phyloP scores from a whole-genome alignment of 2,797 vertebrate species.

The Pagetopsis macropterus region DNA sequence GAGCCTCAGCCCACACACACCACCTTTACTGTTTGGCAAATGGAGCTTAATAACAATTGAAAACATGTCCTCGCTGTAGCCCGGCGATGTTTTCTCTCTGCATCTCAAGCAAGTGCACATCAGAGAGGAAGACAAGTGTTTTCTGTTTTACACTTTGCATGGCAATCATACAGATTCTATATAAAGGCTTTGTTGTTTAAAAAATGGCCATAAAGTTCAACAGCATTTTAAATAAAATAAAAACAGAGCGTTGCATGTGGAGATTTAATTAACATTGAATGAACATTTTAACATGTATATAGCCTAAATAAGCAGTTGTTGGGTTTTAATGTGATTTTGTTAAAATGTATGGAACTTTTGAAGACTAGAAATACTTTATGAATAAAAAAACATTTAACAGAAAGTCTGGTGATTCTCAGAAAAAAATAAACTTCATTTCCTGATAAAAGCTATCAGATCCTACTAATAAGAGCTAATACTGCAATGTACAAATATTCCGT shows the following conservation, averaged over 20 bases:
- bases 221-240: conserved; percentile 52
- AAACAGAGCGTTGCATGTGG: conserved; percentile 35
- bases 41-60: conserved; percentile 76
- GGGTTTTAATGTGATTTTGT: no score
- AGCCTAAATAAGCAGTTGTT: no score
- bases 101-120: conserved; percentile 44
- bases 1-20: conserved; percentile 76
- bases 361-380: no score
- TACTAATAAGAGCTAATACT: no score
- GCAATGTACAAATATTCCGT: no score
- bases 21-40: conserved; percentile 75
- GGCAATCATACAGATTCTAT: no score
- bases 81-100: conserved; percentile 53
- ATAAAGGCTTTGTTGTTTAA: neutral
- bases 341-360: no score
- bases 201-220: no score
- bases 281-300: conserved; percentile 3
- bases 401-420: no score
- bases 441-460: no score
- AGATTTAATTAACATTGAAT: neutral
- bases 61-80: conserved; percentile 67
- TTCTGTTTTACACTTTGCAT: conserved; percentile 16
- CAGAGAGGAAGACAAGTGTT: conserved; percentile 17
- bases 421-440: no score
- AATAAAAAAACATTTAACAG: no score